Base-by-base conservation (phyloP, 1,140 invertebrate species). In the Drosophila yakuba region DNA sequence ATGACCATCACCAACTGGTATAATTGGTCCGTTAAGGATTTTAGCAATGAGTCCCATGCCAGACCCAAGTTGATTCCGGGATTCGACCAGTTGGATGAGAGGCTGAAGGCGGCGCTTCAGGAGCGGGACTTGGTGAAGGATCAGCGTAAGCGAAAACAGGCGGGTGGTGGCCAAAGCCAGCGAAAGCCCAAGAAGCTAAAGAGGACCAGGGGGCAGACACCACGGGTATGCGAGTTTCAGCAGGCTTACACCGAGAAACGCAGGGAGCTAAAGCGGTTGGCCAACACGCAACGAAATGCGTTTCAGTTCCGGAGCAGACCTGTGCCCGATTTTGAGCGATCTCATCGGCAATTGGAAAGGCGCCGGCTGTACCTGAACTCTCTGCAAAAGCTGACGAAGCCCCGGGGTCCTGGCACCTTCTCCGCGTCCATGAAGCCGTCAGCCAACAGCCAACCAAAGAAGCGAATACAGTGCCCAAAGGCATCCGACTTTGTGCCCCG, bases 271-370 rank as follows among this genome's bases (percentile, higher is more conserved):
- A 38, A 25, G 2, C 36, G 54, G 2, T n/a, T n/a, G 6, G 10
- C 41, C 4, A 41, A 20, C 4, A 28, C 3, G 44, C 8, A 43
- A 15, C 2, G 17, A 20, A 15, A 6, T 0, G 14, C 45, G 4
- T 15, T 17, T 0, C 25, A 66, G 3, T 74, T 89, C 41, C 84
- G 50, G 6, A 72, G 68, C 38, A n/a, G 20, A 2, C 74, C 84
- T 5, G 57, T 90, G 43, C 84, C 84, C 1, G 45, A 89, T 41
- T 89, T 90, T 20, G 4, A 15, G 1, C 43, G 17, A 2, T 50
- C 39, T 14, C 84, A 84, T 32, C 45, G 60, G 25, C 64, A 44
- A 12, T 60, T 66, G 44, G 59, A 73, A 14, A 72, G 58, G n/a
- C 52, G 38, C 0, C 11, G 2, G n/a, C n/a, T 50, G 1, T 28